These are phyloP conservation scores for Euclidia mi DNA, from an alignment of 2,888 invertebrate species.

Conservation along the genomic window DNA sequence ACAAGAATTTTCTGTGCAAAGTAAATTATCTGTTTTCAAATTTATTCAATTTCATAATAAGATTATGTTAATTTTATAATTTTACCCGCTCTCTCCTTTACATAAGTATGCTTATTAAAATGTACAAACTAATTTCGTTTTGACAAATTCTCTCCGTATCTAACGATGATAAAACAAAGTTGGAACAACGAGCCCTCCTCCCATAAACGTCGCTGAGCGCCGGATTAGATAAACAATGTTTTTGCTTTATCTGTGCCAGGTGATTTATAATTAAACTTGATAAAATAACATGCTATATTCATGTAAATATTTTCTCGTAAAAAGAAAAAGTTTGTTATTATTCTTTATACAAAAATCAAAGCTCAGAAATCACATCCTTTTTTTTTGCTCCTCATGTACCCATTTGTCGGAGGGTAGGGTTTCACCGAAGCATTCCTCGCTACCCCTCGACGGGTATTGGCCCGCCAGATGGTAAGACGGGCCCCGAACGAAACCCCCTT, in stretches of 20 bases:
- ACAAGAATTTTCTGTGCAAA: too few species aligned
- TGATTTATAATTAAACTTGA: not conserved
- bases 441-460: too few species aligned
- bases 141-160: not conserved
- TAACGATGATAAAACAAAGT: not conserved
- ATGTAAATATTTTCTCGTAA: too few species aligned
- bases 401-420: too few species aligned
- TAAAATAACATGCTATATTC: not conserved
- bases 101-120: not conserved
- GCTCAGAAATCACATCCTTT: too few species aligned
- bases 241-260: not conserved
- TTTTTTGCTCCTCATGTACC: too few species aligned
- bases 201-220: not conserved
- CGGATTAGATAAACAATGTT: not conserved
- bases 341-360: too few species aligned
- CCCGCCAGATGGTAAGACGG: too few species aligned
- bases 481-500: too few species aligned
- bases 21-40: slow-evolving; percentile 4
- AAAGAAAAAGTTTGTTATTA: too few species aligned
- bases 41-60: slow-evolving; percentile 3
- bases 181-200: not conserved
- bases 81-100: not conserved
- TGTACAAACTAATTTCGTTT: not conserved
- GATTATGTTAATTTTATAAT: not conserved
- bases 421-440: too few species aligned